phyloP scores from a whole-genome alignment of 2,113 vertebrate genomes.

The human (Homo sapiens) region DNA sequence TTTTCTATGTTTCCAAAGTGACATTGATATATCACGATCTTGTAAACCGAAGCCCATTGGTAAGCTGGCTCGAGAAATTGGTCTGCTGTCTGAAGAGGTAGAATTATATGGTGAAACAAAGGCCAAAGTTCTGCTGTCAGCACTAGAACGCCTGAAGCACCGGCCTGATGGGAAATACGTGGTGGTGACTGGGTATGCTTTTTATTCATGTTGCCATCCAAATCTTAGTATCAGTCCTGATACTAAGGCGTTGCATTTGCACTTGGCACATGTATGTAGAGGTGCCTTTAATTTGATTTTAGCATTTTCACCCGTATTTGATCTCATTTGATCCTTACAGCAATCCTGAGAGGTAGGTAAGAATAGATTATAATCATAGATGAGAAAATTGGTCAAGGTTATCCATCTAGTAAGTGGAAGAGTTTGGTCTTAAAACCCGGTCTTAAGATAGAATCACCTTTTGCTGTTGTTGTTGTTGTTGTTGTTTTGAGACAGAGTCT shows the following conservation, averaged over 20 bases:
- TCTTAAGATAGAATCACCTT: neutral
- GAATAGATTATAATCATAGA: neutral
- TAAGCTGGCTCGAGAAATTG: constrained; percentile 90
- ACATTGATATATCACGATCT: constrained; percentile 95
- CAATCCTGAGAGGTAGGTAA: neutral
- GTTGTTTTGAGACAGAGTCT: too few relatives aligned
- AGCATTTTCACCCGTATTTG: neutral
- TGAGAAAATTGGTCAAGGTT: neutral
- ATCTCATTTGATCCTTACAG: neutral
- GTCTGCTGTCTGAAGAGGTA: constrained; percentile 92
- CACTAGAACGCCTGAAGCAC: constrained; percentile 89
- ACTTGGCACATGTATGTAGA: neutral
- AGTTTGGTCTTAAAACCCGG: neutral
- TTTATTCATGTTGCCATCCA: neutral
- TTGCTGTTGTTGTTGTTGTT: too few relatives aligned
- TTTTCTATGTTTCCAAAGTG: constrained; percentile 84
- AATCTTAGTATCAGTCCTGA: neutral
- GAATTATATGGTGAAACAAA: constrained; percentile 96
- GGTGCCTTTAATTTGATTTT: neutral
- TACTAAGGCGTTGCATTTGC: neutral
- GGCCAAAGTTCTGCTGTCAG: constrained; percentile 93
- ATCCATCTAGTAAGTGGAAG: neutral
- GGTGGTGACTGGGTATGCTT: constrained; percentile 94
- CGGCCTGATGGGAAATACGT: constrained; percentile 95
- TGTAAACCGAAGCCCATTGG: constrained; percentile 91